Conservation (phyloP, 2,797 vertebrate species). For the Anisognathus igniventris region DNA sequence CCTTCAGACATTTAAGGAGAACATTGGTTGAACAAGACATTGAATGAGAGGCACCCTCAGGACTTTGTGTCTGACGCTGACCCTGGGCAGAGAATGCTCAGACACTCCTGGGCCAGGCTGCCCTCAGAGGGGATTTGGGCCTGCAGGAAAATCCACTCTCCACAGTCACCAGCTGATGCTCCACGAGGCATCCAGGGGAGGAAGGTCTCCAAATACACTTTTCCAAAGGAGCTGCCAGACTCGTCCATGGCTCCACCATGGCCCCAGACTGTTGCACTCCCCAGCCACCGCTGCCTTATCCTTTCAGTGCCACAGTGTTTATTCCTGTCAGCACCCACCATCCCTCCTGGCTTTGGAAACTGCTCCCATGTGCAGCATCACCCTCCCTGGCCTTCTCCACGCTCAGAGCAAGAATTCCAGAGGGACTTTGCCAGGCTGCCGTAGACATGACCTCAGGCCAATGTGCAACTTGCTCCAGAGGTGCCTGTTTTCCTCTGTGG, state of each 20-base stretch:
- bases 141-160: neutral
- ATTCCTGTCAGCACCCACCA: neutral
- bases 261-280: neutral
- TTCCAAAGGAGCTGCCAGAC: neutral
- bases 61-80: neutral
- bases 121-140: neutral
- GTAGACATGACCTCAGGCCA: slow-evolving; percentile 51
- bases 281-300: neutral
- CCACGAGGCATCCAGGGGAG: neutral
- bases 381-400: neutral
- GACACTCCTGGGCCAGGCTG: neutral
- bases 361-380: neutral
- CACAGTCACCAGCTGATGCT: neutral
- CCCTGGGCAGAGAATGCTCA: neutral
- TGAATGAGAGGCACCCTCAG: neutral
- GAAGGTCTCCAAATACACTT: neutral
- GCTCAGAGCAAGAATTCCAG: neutral
- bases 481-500: slow-evolving; percentile 24
- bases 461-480: neutral
- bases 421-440: slow-evolving; percentile 4
- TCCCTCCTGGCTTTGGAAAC: neutral
- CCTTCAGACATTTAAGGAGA: neutral
- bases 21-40: neutral
- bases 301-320: neutral
- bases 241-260: neutral